These are phyloP conservation scores for Leptopilina myrica DNA, from an alignment of 2,888 invertebrate species.

Conservation along the genomic window DNA sequence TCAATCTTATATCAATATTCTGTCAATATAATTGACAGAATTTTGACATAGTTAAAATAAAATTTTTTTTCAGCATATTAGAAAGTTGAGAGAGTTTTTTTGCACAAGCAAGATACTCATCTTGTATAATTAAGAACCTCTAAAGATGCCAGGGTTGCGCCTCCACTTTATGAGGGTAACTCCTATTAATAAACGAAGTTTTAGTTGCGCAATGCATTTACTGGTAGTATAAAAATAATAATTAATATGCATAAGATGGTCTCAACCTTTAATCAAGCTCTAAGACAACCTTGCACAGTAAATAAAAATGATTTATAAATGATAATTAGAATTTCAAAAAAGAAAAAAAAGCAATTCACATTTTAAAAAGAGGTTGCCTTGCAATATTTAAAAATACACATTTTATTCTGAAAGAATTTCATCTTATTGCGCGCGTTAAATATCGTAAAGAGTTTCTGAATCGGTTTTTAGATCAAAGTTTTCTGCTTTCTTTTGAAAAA, in stretches of 20 bases:
- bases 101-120: conserved; percentile 46
- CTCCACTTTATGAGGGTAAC: conserved; percentile 66
- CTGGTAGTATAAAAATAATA: conserved; percentile 63
- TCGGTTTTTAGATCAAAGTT: too few species aligned
- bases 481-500: too few species aligned
- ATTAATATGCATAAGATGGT: conserved; percentile 65
- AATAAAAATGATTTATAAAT: conserved; percentile 68
- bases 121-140: conserved; percentile 62
- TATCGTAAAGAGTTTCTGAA: too few species aligned
- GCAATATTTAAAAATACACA: too few species aligned
- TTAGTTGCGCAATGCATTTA: conserved; percentile 57
- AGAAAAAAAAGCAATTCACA: background rate
- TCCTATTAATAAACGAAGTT: conserved; percentile 72
- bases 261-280: conserved; percentile 65
- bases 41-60: too few species aligned
- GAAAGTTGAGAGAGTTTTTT: background rate
- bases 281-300: conserved; percentile 59
- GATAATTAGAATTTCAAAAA: conserved; percentile 60
- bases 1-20: too few species aligned
- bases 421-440: too few species aligned
- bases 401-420: too few species aligned
- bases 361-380: too few species aligned
- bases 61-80: background rate
- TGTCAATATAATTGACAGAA: too few species aligned
- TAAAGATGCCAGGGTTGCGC: conserved; percentile 50